Base-by-base conservation (phyloP, 2,113 vertebrate species). In the Isichthys henryi region DNA sequence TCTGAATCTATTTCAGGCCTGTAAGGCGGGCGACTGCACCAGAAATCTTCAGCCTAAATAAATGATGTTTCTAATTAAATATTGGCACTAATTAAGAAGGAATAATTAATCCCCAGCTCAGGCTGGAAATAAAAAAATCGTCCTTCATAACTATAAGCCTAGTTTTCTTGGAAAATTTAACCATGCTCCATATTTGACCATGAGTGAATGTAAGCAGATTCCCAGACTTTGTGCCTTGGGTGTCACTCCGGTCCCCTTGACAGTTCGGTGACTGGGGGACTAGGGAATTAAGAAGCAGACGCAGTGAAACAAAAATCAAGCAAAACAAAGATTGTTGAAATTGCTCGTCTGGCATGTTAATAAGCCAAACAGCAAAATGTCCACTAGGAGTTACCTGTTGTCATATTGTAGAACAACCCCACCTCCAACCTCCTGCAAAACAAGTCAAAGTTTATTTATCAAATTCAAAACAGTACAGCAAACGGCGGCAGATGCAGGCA, bases 111-210 rank as follows among this genome's bases (percentile, higher is more conserved):
- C 92, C 92, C 91, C 45, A 91, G 90, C 56, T 62, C 53, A 45
- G 56, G 87, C 91, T 88, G 56, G 88, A 91, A 92, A 92, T 91
- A 92, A 90, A 91, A 80, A 19, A 11, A 21, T 15, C 91, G 91
- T 85, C 90, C 92, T 92, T 88, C 74, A 91, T 92, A 92, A 92
- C 87, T 82, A 53, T 88, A 91, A 91, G 74, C 92, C 91, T 91
- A 90, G 86, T 91, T 92, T 90, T 85, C 87, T 84, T 90, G 85
- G 89, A 90, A 88, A 89, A 87, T 53, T 70, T 85, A 88, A 87
- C 91, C 90, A 13, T 91, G 92, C 48, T 88, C 92, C 87, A 91
- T 83, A 91, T 92, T n/a, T 39, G 74, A 70, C 77, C 31, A 43
- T 21, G 23, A 15, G 80, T 86, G 19, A 88, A 77, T 15, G 5